These are phyloP conservation scores for Aethina tumida DNA, from an alignment of 1,140 invertebrate genomes.

Conservation along the genomic window DNA sequence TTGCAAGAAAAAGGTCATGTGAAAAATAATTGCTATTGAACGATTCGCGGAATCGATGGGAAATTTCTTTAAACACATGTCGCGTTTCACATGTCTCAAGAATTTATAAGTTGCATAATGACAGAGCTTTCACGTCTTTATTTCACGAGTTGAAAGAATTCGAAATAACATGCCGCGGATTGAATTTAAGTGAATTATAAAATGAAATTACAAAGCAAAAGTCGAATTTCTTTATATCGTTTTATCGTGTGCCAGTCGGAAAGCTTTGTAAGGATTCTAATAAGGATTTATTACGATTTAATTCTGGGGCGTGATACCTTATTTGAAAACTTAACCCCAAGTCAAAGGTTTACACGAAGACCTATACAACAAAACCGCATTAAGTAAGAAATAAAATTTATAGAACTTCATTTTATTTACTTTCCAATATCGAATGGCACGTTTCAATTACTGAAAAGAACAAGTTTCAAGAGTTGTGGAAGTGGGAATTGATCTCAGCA, in stretches of 20 bases:
- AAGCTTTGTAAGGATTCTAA: conserved; percentile 20
- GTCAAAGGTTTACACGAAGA: conserved; percentile 23
- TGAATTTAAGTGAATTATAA: no score
- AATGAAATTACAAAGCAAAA: no score
- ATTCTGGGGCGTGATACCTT: conserved; percentile 17
- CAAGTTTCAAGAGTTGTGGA: no score
- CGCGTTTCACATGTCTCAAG: conserved; percentile 4
- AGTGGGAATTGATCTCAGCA: no score
- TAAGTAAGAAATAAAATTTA: no score
- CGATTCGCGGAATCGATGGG: not conserved
- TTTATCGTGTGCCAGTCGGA: not conserved
- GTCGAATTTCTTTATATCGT: no score
- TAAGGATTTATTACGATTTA: conserved; percentile 21
- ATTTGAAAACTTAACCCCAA: conserved; percentile 24
- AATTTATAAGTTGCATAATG: conserved; percentile 9
- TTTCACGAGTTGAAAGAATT: no score
- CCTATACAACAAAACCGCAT: conserved; percentile 14
- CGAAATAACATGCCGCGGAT: no score
- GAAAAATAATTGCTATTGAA: not conserved
- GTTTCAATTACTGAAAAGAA: no score
- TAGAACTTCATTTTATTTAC: not conserved
- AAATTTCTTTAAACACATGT: conserved; percentile 3
- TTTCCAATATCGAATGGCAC: not conserved
- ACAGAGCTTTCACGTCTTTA: conserved; percentile 5
- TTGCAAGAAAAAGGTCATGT: not conserved